These are phyloP conservation scores for Eunapius fragilis DNA, from an alignment of 37 sponge, comb jelly and placozoan species.

Conservation along the genomic window DNA sequence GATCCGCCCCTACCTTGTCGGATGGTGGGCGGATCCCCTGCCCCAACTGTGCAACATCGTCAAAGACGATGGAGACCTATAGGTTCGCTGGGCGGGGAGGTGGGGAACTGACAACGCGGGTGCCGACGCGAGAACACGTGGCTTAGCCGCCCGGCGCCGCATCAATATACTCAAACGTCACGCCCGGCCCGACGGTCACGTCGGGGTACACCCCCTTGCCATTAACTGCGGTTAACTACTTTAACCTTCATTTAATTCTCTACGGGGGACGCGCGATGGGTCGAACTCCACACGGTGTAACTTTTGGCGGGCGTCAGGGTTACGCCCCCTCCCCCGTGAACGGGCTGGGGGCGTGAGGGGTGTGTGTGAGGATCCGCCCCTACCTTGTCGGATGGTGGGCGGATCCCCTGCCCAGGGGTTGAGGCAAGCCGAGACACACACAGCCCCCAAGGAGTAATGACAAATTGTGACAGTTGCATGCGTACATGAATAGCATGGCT, in stretches of 20 bases:
- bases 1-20: too few relatives aligned
- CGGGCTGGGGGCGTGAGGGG: neutral
- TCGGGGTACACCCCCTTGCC: neutral
- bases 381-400: neutral
- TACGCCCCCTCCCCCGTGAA: neutral
- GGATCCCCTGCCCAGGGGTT: neutral
- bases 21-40: too few relatives aligned
- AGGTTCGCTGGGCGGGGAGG: neutral
- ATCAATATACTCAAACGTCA: neutral
- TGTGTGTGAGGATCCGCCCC: neutral
- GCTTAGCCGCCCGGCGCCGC: neutral
- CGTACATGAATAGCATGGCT: neutral
- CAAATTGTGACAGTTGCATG: neutral
- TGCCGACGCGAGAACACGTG: neutral
- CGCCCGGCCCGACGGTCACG: neutral
- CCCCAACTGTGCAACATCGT: too few relatives aligned
- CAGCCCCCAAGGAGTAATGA: neutral
- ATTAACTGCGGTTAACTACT: neutral
- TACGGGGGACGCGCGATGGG: neutral
- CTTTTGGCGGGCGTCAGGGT: neutral
- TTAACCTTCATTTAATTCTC: neutral
- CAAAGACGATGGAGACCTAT: too few relatives aligned
- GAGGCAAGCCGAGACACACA: neutral
- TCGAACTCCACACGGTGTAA: neutral
- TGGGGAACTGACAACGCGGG: neutral